Base-by-base conservation (phyloP, 2,113 vertebrate species). In the Lanius collurio region DNA sequence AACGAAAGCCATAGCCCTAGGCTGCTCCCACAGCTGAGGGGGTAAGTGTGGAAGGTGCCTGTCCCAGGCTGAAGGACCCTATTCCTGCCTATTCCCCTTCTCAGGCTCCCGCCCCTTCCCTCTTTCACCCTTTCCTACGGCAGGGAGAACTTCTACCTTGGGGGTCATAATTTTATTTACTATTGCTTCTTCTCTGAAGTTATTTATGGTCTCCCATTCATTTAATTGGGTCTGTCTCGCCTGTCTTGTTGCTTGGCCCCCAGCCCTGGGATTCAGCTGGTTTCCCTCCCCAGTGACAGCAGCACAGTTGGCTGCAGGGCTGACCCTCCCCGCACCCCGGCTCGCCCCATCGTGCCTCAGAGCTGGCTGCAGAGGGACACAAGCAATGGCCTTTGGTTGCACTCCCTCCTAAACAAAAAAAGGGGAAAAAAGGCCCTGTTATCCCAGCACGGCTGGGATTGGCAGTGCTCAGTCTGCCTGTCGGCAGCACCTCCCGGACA, bases 201-300 rank as follows among this genome's bases (percentile, higher is more conserved):
- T 92, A 80, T 93, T 94, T 95, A 57, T 46, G 79, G 44, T 63
- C 71, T 93, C 35, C 47, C 47, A 35, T 90, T 92, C 47, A 47
- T 78, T 83, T 77, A 44, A 86, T 68, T 22, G 0, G 0, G 7
- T 46, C 74, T n/a, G 79, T 86, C 93, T 92, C 1, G 20, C 42
- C 75, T 23, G 74, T 56, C 33, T 74, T 1, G 0, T 14, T 68
- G 28, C 79, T 77, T 96, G 93, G 93, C 85, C 63, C 75, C 60
- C 16, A 3, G 93, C 93, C 91, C 80, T 67, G 37, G 65, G 60
- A 39, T 64, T 89, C 93, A 91, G 94, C 93, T 91, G 94, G 10
- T 82, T 93, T 89, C 77, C 41, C 65, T 94, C 83, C 57, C 70
- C 0, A 8, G 10, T 86, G 90, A 86, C 94, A 94, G 92, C 18